Conservation (phyloP, 2,113 vertebrate species). For the Thamnophis sirtalis region DNA sequence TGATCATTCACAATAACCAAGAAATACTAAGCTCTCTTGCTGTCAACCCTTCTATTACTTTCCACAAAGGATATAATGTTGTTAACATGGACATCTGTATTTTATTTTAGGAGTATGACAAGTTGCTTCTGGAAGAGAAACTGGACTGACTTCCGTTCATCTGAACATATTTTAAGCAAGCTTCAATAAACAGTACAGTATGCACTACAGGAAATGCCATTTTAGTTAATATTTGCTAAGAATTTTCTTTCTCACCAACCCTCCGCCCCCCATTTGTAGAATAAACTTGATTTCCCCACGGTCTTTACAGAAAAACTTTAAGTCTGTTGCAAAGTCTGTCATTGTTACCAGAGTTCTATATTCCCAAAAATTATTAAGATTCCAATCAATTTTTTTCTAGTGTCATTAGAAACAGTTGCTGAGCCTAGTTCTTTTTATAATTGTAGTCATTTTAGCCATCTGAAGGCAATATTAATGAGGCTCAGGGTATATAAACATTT, state of each 20-base stretch:
- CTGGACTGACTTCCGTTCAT: constrained; percentile 36
- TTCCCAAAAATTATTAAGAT: background rate
- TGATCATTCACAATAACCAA: constrained; percentile 3
- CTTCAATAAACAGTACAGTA: constrained; percentile 28
- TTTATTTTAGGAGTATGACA: constrained; percentile 45
- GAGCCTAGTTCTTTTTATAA: background rate
- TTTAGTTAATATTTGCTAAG: constrained; percentile 36
- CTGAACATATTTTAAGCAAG: constrained; percentile 48
- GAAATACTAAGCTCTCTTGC: background rate
- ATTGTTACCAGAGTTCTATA: background rate
- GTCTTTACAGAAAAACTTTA: background rate
- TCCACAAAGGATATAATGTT: background rate
- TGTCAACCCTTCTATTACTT: background rate
- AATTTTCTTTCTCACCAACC: constrained; percentile 21
- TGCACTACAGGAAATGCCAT: constrained; percentile 32
- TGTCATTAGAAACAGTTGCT: background rate
- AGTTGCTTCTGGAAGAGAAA: background rate
- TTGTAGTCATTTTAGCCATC: background rate
- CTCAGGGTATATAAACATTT: background rate
- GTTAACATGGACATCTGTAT: constrained; percentile 10
- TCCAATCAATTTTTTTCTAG: background rate
- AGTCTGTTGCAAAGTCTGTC: background rate
- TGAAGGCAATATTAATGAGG: background rate
- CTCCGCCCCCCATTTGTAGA: background rate
- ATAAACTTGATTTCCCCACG: background rate